A percentile compares a stretch with the other conserved stretches of the same genome.
phyloP scores from a whole-genome alignment of 2,888 invertebrate species.

The Nemurella pictetii region DNA sequence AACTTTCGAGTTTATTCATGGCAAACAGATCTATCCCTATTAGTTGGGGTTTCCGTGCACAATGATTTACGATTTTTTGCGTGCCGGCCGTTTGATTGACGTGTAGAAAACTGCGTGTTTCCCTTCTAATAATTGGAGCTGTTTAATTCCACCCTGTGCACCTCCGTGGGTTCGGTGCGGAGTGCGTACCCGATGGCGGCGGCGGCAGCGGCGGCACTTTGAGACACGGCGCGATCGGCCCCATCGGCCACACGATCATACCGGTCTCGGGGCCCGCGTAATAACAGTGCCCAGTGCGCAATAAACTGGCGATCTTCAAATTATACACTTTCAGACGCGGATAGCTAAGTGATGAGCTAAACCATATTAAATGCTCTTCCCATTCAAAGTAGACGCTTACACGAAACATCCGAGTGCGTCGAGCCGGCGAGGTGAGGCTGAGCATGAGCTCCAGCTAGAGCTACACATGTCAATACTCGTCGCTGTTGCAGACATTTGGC shows the following conservation, averaged over 20 bases:
- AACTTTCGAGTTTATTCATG: no score
- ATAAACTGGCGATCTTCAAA: neutral
- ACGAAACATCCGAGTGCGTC: neutral
- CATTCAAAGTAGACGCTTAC: neutral
- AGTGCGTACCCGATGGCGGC: no score
- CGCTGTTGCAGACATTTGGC: neutral
- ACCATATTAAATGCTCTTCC: neutral
- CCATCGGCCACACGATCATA: neutral
- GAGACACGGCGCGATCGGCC: neutral
- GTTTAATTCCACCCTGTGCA: neutral
- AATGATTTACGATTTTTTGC: neutral
- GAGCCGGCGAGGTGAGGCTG: no score
- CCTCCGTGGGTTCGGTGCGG: neutral
- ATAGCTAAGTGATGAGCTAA: neutral
- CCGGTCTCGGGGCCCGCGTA: no score
- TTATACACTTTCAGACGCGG: neutral
- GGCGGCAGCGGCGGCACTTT: neutral
- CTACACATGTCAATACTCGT: neutral
- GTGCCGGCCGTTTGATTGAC: neutral
- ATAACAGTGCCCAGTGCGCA: neutral
- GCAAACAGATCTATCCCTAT: no score
- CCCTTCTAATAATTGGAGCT: neutral
- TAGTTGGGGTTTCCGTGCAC: neutral
- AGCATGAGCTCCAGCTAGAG: no score
- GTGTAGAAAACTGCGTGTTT: neutral